These are phyloP conservation scores for Odontocerum albicorne DNA, from an alignment of 2,888 invertebrate genomes.

Conservation along the genomic window DNA sequence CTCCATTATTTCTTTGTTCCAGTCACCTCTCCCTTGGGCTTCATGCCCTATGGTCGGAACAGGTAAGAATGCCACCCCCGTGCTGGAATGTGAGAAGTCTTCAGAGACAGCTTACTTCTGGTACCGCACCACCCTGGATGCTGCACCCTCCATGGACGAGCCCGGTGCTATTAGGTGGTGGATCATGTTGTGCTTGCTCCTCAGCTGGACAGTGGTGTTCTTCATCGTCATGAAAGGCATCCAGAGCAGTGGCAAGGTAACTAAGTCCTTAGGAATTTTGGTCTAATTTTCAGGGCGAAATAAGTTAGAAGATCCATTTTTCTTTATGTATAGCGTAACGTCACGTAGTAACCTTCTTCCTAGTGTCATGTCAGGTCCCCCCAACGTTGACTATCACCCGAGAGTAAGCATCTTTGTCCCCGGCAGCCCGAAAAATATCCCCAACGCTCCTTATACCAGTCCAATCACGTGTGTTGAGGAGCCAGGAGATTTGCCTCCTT, in stretches of 20 bases:
- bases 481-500: too few relatives aligned
- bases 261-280: too few relatives aligned
- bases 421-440: too few relatives aligned
- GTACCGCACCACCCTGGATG: conserved; percentile 88
- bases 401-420: too few relatives aligned
- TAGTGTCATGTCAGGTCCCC: too few relatives aligned
- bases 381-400: too few relatives aligned
- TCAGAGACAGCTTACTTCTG: conserved; percentile 92
- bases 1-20: conserved; percentile 40
- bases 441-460: too few relatives aligned
- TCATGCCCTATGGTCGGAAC: conserved; percentile 72
- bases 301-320: too few relatives aligned
- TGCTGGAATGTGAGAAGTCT: conserved; percentile 77
- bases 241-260: conserved; percentile 92
- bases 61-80: conserved; percentile 64
- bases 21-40: conserved; percentile 85
- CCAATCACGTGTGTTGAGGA: too few relatives aligned
- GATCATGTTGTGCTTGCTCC: conserved; percentile 84
- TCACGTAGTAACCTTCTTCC: too few relatives aligned
- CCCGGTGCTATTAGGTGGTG: conserved; percentile 89
- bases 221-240: conserved; percentile 96
- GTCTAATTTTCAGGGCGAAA: too few relatives aligned
- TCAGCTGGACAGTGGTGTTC: conserved; percentile 91
- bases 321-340: too few relatives aligned
- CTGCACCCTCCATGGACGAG: conserved; percentile 82